Evolutionary conservation across 1,140 invertebrate genomes (phyloP).

Genomic region (Orchesella cincta): DNA sequence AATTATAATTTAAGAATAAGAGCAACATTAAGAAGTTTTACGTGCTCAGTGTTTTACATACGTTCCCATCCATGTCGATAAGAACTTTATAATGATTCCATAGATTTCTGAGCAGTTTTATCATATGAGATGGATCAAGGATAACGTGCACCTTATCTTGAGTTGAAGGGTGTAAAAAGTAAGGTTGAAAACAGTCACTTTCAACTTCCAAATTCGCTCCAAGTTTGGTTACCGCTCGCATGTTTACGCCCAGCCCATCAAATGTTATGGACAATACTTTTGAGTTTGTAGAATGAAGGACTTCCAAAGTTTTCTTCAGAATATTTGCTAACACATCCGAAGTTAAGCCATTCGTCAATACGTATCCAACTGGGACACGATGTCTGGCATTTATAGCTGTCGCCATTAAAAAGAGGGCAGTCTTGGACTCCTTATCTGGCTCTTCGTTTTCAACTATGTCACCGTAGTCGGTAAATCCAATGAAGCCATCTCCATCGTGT

Average conservation of each 20-base stretch:
- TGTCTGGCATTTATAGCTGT: slow-evolving; percentile 13
- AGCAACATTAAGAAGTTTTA: no score
- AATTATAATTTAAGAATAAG: neutral
- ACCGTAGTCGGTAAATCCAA: slow-evolving; percentile 25
- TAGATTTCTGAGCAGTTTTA: slow-evolving; percentile 44
- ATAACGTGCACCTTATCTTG: slow-evolving; percentile 37
- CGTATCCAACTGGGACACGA: slow-evolving; percentile 10
- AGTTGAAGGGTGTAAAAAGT: neutral
- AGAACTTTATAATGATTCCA: slow-evolving; percentile 31
- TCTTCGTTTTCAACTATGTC: neutral
- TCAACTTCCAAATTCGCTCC: neutral
- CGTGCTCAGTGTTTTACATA: neutral
- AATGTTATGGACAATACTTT: slow-evolving; percentile 30
- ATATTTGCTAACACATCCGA: neutral
- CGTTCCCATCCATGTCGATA: neutral
- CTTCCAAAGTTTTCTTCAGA: neutral
- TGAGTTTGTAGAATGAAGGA: neutral
- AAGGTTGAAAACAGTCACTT: neutral
- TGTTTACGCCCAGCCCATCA: slow-evolving; percentile 40
- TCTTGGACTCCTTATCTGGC: neutral
- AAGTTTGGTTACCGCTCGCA: neutral
- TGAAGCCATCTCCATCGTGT: neutral
- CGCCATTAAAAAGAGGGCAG: slow-evolving; percentile 25
- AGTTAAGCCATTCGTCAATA: slow-evolving; percentile 27
- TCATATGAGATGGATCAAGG: slow-evolving; percentile 44